Evolutionary conservation across 2,797 vertebrate genomes (phyloP), one percentile per base, ranked within the genome.

Genomic region (Hydrolagus colliei): DNA sequence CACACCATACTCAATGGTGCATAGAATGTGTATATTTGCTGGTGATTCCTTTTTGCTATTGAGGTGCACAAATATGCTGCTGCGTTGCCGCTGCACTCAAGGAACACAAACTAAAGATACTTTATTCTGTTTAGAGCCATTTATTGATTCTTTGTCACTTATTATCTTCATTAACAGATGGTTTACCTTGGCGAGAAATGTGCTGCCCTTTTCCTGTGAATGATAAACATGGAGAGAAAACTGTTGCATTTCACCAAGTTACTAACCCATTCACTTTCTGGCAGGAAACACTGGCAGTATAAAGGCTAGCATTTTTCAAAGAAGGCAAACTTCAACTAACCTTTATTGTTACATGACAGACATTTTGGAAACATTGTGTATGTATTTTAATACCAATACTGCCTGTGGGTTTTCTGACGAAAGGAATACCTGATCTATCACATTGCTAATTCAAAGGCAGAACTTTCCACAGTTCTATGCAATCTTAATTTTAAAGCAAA

Each of bases 211-310:
- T 84, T 84, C 79, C 79, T 84, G 79, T 71, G 65, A 84, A 84
- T 84, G 79, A 84, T 84, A 84, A 84, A 84, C 79, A 84, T 18
- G 67, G 79, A 67, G 79, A 84, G 65, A 84, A 84, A 84, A 63
- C 65, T 84, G 79, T 71, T 71, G 79, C 52, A 71, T 84, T 84
- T 84, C 79, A 84, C 79, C 41, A 84, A 84, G 41, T 84, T 84
- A 68, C 65, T 68, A 71, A 84, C 14, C 79, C 79, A 84, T 68
- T 84, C 79, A 84, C 27, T 11, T 71, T 35, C 68, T 84, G 79
- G 79, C 79, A 84, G 79, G 79, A 84, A 84, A 65, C 65, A 20
- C 63, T 68, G 79, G 65, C n/a, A 41, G 65, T 18, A 18, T 68
- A 84, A 84, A 84, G 62, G 65, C 79, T 35, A 84, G 32, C 63